Evolutionary conservation across 2,113 vertebrate species (phyloP).

Genomic region (Furnarius figulus): DNA sequence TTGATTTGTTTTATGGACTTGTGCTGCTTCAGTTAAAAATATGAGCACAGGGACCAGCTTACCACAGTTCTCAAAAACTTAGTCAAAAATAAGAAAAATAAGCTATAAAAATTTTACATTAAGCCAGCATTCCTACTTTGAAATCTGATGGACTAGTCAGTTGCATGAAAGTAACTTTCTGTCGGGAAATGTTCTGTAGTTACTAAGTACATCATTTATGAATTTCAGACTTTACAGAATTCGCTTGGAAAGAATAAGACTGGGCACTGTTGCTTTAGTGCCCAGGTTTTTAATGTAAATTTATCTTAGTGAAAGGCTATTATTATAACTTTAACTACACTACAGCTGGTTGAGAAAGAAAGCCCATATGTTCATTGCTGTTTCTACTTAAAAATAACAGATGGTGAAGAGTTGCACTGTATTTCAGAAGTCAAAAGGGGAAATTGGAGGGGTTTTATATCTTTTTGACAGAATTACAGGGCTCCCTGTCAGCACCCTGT

Average conservation of each 20-base stretch:
- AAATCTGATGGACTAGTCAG: not conserved
- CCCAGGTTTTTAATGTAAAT: slow-evolving; percentile 79
- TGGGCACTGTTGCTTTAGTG: slow-evolving; percentile 69
- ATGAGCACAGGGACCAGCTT: not conserved
- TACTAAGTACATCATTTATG: slow-evolving; percentile 5
- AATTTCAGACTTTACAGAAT: slow-evolving; percentile 56
- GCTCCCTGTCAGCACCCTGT: slow-evolving; percentile 19
- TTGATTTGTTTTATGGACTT: not conserved
- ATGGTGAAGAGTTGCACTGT: slow-evolving; percentile 77
- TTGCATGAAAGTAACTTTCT: not conserved
- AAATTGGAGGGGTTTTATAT: slow-evolving; percentile 34
- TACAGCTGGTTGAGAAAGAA: slow-evolving; percentile 81
- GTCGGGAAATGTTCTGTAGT: not conserved
- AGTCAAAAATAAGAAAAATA: not conserved
- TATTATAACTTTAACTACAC: slow-evolving; percentile 86
- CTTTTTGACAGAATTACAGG: slow-evolving; percentile 59
- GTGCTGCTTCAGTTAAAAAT: not conserved
- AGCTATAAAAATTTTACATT: not conserved
- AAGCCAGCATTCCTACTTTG: not conserved
- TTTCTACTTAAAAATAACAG: slow-evolving; percentile 80
- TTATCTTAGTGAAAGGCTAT: slow-evolving; percentile 80
- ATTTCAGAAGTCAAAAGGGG: slow-evolving; percentile 78
- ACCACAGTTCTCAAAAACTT: not conserved
- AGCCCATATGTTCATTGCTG: slow-evolving; percentile 82
- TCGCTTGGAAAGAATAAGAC: slow-evolving; percentile 45